Evolutionary conservation across 2,888 invertebrate species (phyloP), one percentile per base, ranked within the genome.

Genomic region (Xestoiulus laeticollis): DNA sequence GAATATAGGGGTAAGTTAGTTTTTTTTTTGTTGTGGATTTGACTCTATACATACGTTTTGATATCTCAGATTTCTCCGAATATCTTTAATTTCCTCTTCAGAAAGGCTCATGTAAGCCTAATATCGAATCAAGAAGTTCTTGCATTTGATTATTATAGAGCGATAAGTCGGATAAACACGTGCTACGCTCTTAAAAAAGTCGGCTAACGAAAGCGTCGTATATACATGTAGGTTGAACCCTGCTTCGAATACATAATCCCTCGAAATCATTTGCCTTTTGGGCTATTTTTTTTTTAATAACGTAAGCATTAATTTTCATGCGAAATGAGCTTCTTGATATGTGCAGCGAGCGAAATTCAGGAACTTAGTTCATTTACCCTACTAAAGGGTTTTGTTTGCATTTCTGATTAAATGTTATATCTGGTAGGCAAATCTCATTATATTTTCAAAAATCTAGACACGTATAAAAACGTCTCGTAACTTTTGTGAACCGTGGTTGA

Each of bases 1-100:
- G n/a, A 3, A 1, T n/a, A n/a, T n/a, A n/a, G 59, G 5, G 59
- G 59, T 59, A 2, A 59, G 59, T 59, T 59, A 3, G 38, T 59
- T 12, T n/a, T n/a, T 6, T 10, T 1, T 12, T 48, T 48, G 12
- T 48, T 16, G 16, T 8, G 10, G 3, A 4, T 19, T 59, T 59
- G n/a, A 1, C 59, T 16, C n/a, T 59, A n/a, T 1, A n/a, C n/a
- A 1, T 5, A n/a, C n/a, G 59, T 59, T 19, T 59, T 48, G 12
- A 48, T 48, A 38, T 38, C 59, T 59, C 59, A n/a, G 1, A n/a
- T 59, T 59, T 59, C 59, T n/a, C 59, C 6, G 59, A 59, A 59
- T 59, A n/a, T 59, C 59, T 59, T 59, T 59, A 59, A 59, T 59
- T 59, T 59, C 59, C 59, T n/a, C 59, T 59, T 59, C 59, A 59